Base-by-base conservation (phyloP, 37 sponge, comb jelly and placozoan genomes). In the Crambe crambe region DNA sequence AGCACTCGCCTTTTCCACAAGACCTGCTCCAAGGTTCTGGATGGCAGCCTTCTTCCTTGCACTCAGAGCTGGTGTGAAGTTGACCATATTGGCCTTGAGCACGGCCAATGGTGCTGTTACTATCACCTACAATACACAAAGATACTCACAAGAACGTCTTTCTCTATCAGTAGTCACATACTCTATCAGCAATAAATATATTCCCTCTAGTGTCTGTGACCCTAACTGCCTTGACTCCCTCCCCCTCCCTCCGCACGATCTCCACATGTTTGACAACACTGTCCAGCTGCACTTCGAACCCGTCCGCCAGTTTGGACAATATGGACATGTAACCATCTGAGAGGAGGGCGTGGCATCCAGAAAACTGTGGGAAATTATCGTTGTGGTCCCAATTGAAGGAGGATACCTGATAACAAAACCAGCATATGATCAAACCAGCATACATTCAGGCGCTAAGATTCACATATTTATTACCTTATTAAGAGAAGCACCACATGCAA, bases 381-480 rank as follows among this genome's bases (percentile, higher is more conserved):
- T 95, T 95, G 77, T 95, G 95, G 71, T 95, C 95, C 95, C 95
- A 95, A 56, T 88, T 47, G 78, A 81, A 73, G n/a, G 92, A 88
- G 1, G 95, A 95, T 23, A 95, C 84, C 95, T 95, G 77, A 23
- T 26, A 9, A 29, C 23, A 22, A 27, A 2, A 38, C 10, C 25
- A 40, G 29, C 31, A 29, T 10, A 47, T 51, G 54, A 17, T 22
- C 26, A 29, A 37, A 1, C 17, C 0, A 26, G 23, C 6, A 56
- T 25, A 22, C 26, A 39, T 12, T 20, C 39, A 42, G 56, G 58
- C 42, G 58, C 57, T 54, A 37, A 56, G 47, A 29, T 59, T 10
- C 17, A 23, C n/a, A 18, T 21, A 64, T 60, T 51, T 3, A 42
- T 58, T 75, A 94, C 94, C 78, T 94, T 80, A 42, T 57, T 35